Conservation (phyloP, 2,888 invertebrate species). For the Eupithecia dodoneata region DNA sequence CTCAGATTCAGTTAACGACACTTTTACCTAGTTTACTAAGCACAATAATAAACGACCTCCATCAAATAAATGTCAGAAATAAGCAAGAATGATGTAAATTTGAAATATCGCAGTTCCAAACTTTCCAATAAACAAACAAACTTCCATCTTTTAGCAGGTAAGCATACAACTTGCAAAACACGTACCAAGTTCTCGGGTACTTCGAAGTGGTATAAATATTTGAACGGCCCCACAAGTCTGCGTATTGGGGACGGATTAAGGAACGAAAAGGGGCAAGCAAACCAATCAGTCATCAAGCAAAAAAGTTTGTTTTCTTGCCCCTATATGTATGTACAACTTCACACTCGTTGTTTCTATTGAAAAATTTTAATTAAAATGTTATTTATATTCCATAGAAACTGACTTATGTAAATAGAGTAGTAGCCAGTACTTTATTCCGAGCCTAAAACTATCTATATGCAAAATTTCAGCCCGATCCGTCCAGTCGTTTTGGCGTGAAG, state of each 20-base stretch:
- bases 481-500: too few species aligned
- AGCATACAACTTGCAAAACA: conserved; percentile 38
- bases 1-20: neutral
- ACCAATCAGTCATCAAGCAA: neutral
- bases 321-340: too few species aligned
- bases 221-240: conserved; percentile 36
- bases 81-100: conserved; percentile 23
- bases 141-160: conserved; percentile 32
- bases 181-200: conserved; percentile 37
- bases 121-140: conserved; percentile 34
- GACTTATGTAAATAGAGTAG: too few species aligned
- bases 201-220: conserved; percentile 41
- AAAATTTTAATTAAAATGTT: too few species aligned
- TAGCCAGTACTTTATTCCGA: too few species aligned
- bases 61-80: conserved; percentile 11
- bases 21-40: neutral
- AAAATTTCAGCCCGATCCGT: too few species aligned
- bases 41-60: neutral
- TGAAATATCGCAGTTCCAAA: conserved; percentile 33
- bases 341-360: too few species aligned
- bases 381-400: too few species aligned
- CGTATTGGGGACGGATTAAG: conserved; percentile 9
- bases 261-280: neutral
- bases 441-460: too few species aligned
- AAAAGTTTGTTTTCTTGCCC: too few species aligned